phyloP scores from a whole-genome alignment of 2,113 vertebrate species.

The Platysteira castanea region DNA sequence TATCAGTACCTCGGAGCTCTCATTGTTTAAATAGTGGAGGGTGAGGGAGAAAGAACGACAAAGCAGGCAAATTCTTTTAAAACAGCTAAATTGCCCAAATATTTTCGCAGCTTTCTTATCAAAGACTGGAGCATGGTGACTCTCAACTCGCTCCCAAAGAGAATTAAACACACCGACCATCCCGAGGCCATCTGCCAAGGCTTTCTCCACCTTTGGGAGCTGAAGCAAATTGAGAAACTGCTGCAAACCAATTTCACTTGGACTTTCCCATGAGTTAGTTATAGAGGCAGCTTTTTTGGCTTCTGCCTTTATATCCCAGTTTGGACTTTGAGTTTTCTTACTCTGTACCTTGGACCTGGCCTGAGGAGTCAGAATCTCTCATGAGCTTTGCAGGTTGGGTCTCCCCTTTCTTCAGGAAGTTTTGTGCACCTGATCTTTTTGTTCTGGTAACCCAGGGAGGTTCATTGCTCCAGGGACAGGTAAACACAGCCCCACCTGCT shows the following conservation, averaged over 20 bases:
- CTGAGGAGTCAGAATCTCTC: background rate
- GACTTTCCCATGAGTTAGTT: background rate
- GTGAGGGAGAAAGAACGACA: background rate
- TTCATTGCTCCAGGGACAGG: background rate
- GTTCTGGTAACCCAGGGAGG: background rate
- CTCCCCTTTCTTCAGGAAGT: rapidly evolving
- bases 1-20: background rate
- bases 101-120: background rate
- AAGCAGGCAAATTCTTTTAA: background rate
- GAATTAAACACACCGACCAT: background rate
- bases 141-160: background rate
- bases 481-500: background rate
- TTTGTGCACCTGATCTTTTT: background rate
- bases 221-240: background rate
- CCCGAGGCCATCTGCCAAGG: background rate
- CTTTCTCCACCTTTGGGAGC: background rate
- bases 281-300: background rate
- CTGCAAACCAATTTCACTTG: background rate
- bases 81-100: background rate
- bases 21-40: background rate
- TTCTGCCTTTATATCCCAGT: background rate
- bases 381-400: background rate
- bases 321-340: background rate
- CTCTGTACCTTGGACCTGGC: background rate
- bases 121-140: background rate